Percentiles rank a stretch among this genome's conserved stretches.
Evolutionary conservation across 2,797 vertebrate genomes (phyloP).

Genomic region (Takifugu ocellatus): DNA sequence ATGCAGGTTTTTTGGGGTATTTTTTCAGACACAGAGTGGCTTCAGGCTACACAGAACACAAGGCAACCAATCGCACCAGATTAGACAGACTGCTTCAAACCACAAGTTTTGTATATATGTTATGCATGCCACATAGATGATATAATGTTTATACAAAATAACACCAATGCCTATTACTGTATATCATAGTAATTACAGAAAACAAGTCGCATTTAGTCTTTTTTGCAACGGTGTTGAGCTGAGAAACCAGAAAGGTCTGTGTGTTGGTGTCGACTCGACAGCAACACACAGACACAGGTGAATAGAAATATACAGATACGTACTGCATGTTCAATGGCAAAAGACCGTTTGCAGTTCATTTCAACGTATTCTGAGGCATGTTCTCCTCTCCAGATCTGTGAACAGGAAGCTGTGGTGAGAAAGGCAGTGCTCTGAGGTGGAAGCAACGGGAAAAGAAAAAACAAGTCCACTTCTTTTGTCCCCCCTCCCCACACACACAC

Average conservation of each 20-base stretch:
- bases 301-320: slow-evolving; percentile 54
- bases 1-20: slow-evolving; percentile 44
- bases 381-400: slow-evolving; percentile 28
- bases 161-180: slow-evolving; percentile 87
- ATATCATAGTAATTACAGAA: slow-evolving; percentile 84
- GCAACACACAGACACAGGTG: slow-evolving; percentile 38
- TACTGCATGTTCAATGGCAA: slow-evolving; percentile 51
- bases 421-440: slow-evolving; percentile 57
- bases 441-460: slow-evolving; percentile 45
- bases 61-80: slow-evolving; percentile 82
- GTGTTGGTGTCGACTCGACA: slow-evolving; percentile 43
- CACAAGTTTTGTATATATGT: slow-evolving; percentile 84
- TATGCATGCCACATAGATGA: slow-evolving; percentile 95
- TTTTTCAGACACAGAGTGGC: slow-evolving; percentile 61
- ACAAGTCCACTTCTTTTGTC: slow-evolving; percentile 54
- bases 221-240: slow-evolving; percentile 68
- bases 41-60: slow-evolving; percentile 80
- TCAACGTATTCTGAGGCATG: slow-evolving; percentile 29
- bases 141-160: slow-evolving; percentile 91
- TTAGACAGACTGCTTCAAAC: slow-evolving; percentile 87
- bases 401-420: slow-evolving; percentile 53
- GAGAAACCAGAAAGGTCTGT: slow-evolving; percentile 44
- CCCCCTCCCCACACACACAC: slow-evolving; percentile 8
- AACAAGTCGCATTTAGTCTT: slow-evolving; percentile 65
- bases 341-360: slow-evolving; percentile 57